Evolutionary conservation across 1,140 invertebrate genomes (phyloP).

Genomic region (Meloidogyne exigua): DNA sequence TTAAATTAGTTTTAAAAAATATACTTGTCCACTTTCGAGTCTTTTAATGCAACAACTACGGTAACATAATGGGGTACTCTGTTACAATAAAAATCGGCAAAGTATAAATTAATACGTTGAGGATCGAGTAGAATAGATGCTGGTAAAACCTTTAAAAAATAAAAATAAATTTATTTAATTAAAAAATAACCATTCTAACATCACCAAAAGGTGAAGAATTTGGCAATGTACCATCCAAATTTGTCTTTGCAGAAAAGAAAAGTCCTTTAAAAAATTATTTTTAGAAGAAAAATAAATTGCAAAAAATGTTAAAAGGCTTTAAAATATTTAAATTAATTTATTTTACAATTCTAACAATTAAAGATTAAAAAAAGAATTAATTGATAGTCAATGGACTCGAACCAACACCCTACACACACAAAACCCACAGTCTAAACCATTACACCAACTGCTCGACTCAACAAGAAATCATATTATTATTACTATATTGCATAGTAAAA

Average conservation of each 20-base stretch:
- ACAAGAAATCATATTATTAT: too few species aligned
- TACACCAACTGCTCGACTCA: too few species aligned
- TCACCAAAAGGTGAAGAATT: conserved; percentile 49
- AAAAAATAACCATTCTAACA: conserved; percentile 38
- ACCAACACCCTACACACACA: too few species aligned
- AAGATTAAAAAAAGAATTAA: too few species aligned
- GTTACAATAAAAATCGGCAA: conserved; percentile 55
- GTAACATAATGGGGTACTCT: conserved; percentile 47
- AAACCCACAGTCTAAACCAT: too few species aligned
- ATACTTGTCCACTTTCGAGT: conserved; percentile 31
- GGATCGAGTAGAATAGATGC: conserved; percentile 30
- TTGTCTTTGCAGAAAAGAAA: conserved; percentile 39
- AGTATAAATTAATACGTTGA: conserved; percentile 34
- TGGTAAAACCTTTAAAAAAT: conserved; percentile 20
- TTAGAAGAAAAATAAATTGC: background rate
- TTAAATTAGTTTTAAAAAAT: conserved; percentile 4
- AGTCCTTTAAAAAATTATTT: conserved; percentile 28
- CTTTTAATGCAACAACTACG: conserved; percentile 43
- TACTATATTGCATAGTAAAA: too few species aligned
- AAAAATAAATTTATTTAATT: background rate
- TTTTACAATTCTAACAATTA: too few species aligned
- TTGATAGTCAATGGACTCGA: too few species aligned
- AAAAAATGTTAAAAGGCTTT: background rate
- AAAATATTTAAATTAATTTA: too few species aligned
- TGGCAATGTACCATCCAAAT: conserved; percentile 30